phyloP scores from a whole-genome alignment of 2,113 vertebrate species.

The cattle (Bos taurus) region ARS-UCD2.0 NC_037331.1:13757001-13757500 shows the following conservation, averaged over 20 bases:
- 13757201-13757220: background rate
- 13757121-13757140: background rate
- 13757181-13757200: background rate
- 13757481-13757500: background rate
- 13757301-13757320: background rate
- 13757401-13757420: background rate
- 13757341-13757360: background rate
- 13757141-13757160: background rate
- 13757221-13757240: background rate
- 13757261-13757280: fast-evolving
- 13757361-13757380: background rate
- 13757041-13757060: background rate
- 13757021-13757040: background rate
- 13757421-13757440: background rate
- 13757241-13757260: background rate
- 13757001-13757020: background rate
- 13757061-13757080: background rate
- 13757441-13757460: background rate
- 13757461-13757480: background rate
- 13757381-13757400: background rate
- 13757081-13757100: background rate
- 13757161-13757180: background rate
- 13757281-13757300: background rate
- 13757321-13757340: background rate
- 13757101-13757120: background rate